phyloP scores from a whole-genome alignment of 2,797 vertebrate species.

The Graptemys geographica region DNA sequence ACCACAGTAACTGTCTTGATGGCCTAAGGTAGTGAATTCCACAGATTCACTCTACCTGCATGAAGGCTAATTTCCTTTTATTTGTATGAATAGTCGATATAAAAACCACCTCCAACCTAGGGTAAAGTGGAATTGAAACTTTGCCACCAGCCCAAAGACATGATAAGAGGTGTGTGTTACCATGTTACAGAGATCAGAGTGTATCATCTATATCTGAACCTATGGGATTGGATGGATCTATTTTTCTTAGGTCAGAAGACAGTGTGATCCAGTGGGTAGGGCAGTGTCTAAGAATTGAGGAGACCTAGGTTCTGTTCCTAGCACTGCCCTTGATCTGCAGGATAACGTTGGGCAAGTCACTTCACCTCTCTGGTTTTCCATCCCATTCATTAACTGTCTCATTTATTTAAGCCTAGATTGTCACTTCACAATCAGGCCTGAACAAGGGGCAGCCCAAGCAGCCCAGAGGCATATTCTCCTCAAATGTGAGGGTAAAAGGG shows the following conservation, averaged over 20 bases:
- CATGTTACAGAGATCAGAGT: neutral
- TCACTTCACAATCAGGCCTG: neutral
- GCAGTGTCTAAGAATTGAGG: neutral
- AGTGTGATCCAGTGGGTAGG: neutral
- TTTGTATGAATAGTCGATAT: constrained; percentile 39
- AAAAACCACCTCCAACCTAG: constrained; percentile 2
- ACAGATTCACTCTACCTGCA: constrained; percentile 46
- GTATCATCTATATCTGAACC: neutral
- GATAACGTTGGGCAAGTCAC: neutral
- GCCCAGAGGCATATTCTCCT: too few species aligned
- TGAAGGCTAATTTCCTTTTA: constrained; percentile 41
- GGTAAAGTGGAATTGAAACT: constrained; percentile 54
- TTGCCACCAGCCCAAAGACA: neutral
- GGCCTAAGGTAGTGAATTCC: constrained; percentile 52
- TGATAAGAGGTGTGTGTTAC: neutral
- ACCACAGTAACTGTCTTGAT: constrained; percentile 19
- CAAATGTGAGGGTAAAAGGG: neutral
- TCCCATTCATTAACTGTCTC: neutral
- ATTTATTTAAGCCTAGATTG: neutral
- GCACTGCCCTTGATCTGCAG: neutral
- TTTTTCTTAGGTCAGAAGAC: neutral
- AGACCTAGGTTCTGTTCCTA: neutral
- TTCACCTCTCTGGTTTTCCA: neutral
- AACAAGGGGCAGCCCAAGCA: neutral
- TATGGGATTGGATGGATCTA: neutral